Evolutionary conservation across 2,888 invertebrate genomes (phyloP).

Genomic region (Hypercompe scribonia): DNA sequence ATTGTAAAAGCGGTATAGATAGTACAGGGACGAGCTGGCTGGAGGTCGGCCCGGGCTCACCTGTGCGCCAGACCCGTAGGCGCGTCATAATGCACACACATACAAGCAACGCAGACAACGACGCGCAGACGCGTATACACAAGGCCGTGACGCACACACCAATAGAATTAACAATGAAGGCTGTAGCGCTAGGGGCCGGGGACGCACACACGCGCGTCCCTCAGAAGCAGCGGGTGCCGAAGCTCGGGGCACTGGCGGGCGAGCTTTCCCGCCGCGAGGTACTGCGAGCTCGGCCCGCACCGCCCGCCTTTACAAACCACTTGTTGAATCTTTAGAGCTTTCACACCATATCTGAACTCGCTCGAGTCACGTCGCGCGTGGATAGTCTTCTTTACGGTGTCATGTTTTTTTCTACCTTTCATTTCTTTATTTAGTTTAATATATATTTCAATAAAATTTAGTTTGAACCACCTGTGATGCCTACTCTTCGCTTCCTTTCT

Average conservation of each 20-base stretch:
- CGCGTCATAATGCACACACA: conserved; percentile 73
- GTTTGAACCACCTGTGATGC: conserved; percentile 75
- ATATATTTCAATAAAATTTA: conserved; percentile 44
- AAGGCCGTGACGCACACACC: conserved; percentile 42
- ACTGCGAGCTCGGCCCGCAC: conserved; percentile 65
- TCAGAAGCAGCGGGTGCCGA: conserved; percentile 53
- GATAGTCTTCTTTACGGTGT: conserved; percentile 50
- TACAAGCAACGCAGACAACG: conserved; percentile 38
- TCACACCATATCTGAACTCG: conserved; percentile 65
- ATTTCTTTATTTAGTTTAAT: conserved; percentile 42
- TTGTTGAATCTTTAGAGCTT: conserved; percentile 81
- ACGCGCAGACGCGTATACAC: conserved; percentile 41
- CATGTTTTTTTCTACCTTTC: conserved; percentile 39
- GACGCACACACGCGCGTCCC: conserved; percentile 55
- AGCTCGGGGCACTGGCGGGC: conserved; percentile 79
- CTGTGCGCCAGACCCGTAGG: conserved; percentile 79
- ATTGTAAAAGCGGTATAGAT: conserved; percentile 80
- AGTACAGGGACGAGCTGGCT: conserved; percentile 69
- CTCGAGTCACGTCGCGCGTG: conserved; percentile 69
- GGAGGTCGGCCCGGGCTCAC: conserved; percentile 82
- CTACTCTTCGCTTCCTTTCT: conserved; percentile 73
- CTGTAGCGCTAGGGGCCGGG: conserved; percentile 46
- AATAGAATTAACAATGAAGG: conserved; percentile 52
- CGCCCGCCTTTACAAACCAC: conserved; percentile 78
- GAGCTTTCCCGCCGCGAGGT: conserved; percentile 81